phyloP scores from a whole-genome alignment of 1,140 invertebrate genomes.

The Venturia canescens region DNA sequence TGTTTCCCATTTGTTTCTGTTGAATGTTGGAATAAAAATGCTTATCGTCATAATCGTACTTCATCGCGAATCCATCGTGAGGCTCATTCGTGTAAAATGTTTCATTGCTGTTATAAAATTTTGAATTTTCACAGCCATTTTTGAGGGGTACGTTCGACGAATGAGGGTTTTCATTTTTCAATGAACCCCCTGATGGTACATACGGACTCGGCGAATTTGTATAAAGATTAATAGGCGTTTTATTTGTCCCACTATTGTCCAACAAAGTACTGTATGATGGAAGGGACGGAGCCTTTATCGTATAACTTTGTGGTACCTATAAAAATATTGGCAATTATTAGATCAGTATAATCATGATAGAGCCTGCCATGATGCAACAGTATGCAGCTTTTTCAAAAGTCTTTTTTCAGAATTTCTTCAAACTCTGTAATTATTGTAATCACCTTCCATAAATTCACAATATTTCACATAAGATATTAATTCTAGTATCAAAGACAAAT shows the following conservation, averaged over 20 bases:
- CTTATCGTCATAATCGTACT: conserved; percentile 70
- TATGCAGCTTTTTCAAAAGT: too few relatives aligned
- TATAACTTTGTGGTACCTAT: conserved; percentile 78
- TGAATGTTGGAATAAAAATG: conserved; percentile 73
- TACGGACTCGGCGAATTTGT: conserved; percentile 73
- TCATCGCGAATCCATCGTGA: conserved; percentile 68
- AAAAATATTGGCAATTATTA: conserved; percentile 41
- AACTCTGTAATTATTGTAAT: too few relatives aligned
- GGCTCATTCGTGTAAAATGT: conserved; percentile 68
- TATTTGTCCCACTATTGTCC: conserved; percentile 69
- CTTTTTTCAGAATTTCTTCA: too few relatives aligned
- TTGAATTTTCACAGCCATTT: conserved; percentile 62
- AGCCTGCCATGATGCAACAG: too few relatives aligned
- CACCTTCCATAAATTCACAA: too few relatives aligned
- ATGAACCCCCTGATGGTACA: conserved; percentile 57
- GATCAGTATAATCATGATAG: not conserved
- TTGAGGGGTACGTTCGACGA: conserved; percentile 39
- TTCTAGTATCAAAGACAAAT: too few relatives aligned
- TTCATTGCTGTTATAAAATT: conserved; percentile 70
- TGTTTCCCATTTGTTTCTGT: conserved; percentile 56
- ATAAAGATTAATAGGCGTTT: conserved; percentile 72
- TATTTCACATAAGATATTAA: too few relatives aligned
- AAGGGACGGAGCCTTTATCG: conserved; percentile 74
- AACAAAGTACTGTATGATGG: conserved; percentile 78
- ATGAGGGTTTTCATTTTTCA: conserved; percentile 66